Evolutionary conservation across 2,113 vertebrate species (phyloP).

Genomic region (Tetrax tetrax): DNA sequence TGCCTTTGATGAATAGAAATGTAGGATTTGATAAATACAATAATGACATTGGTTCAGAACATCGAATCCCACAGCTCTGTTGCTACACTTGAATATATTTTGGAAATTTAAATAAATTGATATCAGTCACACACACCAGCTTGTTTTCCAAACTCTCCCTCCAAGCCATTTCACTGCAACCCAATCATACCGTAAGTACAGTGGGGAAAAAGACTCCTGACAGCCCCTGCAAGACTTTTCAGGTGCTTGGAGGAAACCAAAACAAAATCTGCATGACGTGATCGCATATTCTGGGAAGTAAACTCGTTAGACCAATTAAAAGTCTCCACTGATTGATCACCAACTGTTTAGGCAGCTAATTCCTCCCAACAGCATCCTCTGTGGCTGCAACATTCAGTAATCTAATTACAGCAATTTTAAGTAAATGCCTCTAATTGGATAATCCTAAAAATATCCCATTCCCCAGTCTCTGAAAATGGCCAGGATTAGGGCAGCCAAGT

Average conservation of each 20-base stretch:
- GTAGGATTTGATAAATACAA: not conserved
- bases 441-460: not conserved
- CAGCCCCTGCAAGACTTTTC: not conserved
- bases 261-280: not conserved
- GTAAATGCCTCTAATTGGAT: conserved; percentile 21
- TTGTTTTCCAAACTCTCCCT: not conserved
- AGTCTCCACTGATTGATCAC: not conserved
- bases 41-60: not conserved
- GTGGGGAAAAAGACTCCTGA: not conserved
- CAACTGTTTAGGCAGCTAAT: conserved; percentile 23
- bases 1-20: not conserved
- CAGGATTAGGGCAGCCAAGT: not conserved
- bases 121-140: accelerated
- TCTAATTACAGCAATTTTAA: conserved; percentile 32
- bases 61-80: not conserved
- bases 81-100: not conserved
- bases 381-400: not conserved
- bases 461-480: not conserved
- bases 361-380: conserved; percentile 33
- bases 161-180: not conserved
- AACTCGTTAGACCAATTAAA: conserved; percentile 30
- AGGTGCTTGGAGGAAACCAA: not conserved
- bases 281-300: not conserved
- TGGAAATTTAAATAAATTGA: not conserved
- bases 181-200: not conserved